phyloP scores from a whole-genome alignment of 1,140 invertebrate species.

The Cepaea nemoralis region DNA sequence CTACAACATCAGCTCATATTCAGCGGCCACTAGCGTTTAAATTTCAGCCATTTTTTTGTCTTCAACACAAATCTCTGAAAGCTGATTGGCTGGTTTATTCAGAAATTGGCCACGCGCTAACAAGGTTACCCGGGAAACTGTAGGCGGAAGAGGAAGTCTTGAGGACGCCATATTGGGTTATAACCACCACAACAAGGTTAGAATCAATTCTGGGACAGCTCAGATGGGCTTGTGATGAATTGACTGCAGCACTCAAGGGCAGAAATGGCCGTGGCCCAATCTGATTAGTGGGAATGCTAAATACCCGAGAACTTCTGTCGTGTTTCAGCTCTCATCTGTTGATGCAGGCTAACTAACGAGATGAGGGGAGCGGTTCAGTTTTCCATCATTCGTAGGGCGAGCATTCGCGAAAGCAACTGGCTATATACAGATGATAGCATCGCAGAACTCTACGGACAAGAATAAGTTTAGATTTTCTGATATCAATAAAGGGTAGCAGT shows the following conservation, averaged over 20 bases:
- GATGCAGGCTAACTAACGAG: not conserved
- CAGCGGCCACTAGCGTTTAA: not conserved
- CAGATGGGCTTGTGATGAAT: constrained; percentile 13
- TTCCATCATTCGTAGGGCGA: too few species aligned
- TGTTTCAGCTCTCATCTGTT: not conserved
- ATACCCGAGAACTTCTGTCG: constrained; percentile 17
- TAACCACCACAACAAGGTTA: constrained; percentile 21
- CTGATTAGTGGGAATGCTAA: constrained; percentile 8
- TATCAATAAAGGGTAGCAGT: too few species aligned
- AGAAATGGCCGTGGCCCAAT: not conserved
- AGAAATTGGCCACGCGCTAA: constrained; percentile 17
- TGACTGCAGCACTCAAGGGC: not conserved
- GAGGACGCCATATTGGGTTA: constrained; percentile 28
- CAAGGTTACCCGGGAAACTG: not conserved
- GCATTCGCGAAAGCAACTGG: too few species aligned
- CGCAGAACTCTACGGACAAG: too few species aligned
- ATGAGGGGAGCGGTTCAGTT: too few species aligned
- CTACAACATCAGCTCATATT: not conserved
- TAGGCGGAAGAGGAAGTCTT: constrained; percentile 8
- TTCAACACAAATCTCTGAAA: constrained; percentile 18
- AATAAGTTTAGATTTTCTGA: too few species aligned
- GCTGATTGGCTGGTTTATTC: constrained; percentile 15
- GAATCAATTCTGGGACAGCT: constrained; percentile 12
- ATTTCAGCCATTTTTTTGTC: not conserved
- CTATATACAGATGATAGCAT: too few species aligned